Conservation (phyloP, 1,140 invertebrate species). For the Yoshiicerus persimilis region DNA sequence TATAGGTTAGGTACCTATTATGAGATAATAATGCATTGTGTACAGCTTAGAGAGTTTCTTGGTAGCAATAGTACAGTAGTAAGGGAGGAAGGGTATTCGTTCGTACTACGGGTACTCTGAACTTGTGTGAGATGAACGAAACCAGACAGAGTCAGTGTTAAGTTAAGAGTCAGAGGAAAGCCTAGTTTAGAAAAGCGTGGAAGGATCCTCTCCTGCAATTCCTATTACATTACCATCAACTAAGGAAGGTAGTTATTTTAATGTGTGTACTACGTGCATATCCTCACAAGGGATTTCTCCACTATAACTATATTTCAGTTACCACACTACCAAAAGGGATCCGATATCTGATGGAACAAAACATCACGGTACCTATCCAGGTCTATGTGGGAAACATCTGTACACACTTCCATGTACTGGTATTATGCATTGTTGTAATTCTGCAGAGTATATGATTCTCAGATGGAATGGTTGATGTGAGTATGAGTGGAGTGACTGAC, state of each 20-base stretch:
- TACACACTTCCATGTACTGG: not conserved
- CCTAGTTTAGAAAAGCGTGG: not conserved
- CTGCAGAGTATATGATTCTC: not conserved
- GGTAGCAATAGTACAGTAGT: not conserved
- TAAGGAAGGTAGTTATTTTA: not conserved
- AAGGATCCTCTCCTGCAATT: not conserved
- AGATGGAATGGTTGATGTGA: not conserved
- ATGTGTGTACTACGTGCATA: not conserved
- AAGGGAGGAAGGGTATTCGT: not conserved
- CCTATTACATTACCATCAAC: too few relatives aligned
- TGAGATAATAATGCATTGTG: not conserved
- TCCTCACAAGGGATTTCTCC: too few relatives aligned
- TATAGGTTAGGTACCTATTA: not conserved
- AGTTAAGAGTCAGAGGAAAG: not conserved
- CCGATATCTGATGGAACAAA: not conserved
- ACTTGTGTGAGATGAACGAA: slow-evolving; percentile 4
- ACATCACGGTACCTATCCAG: not conserved
- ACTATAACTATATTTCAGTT: too few relatives aligned
- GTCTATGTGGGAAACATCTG: not conserved
- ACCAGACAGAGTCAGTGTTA: not conserved
- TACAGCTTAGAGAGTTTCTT: not conserved
- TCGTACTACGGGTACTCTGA: not conserved
- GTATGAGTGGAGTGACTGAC: not conserved
- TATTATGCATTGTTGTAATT: not conserved
- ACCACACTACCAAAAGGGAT: not conserved